Evolutionary conservation across 1,140 invertebrate genomes (phyloP).

Genomic region (Bradynema listronoti): DNA sequence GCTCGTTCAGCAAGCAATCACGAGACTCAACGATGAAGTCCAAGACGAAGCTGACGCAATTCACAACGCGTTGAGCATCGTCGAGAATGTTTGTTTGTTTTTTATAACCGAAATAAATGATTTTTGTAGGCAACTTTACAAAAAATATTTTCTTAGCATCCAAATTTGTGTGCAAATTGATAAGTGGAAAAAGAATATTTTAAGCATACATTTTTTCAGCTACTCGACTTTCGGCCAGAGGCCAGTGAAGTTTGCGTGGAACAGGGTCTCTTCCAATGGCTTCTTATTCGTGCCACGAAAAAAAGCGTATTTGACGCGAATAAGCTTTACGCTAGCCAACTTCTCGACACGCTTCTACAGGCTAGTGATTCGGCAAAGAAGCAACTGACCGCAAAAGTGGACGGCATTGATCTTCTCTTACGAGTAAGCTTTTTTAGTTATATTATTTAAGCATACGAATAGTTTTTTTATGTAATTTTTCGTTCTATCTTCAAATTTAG

Average conservation of each 20-base stretch:
- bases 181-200: background rate
- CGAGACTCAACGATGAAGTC: slow-evolving; percentile 81
- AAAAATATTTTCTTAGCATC: slow-evolving; percentile 3
- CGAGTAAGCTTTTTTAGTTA: slow-evolving; percentile 66
- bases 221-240: slow-evolving; percentile 74
- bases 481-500: too few relatives aligned
- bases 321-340: slow-evolving; percentile 90
- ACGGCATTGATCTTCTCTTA: slow-evolving; percentile 89
- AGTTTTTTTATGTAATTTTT: slow-evolving; percentile 41
- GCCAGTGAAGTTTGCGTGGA: slow-evolving; percentile 68
- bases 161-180: slow-evolving; percentile 10
- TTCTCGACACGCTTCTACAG: slow-evolving; percentile 88
- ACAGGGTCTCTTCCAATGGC: slow-evolving; percentile 83
- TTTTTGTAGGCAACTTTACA: too few relatives aligned
- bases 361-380: slow-evolving; percentile 70
- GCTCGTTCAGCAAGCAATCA: slow-evolving; percentile 84
- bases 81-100: slow-evolving; percentile 47
- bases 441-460: slow-evolving; percentile 5
- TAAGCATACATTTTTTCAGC: slow-evolving; percentile 31
- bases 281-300: slow-evolving; percentile 71
- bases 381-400: slow-evolving; percentile 75
- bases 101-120: background rate
- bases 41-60: slow-evolving; percentile 93
- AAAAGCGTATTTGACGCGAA: slow-evolving; percentile 86
- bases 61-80: slow-evolving; percentile 74